Evolutionary conservation across 2,113 vertebrate genomes (phyloP).

Genomic region (Mesocricetus auratus): DNA sequence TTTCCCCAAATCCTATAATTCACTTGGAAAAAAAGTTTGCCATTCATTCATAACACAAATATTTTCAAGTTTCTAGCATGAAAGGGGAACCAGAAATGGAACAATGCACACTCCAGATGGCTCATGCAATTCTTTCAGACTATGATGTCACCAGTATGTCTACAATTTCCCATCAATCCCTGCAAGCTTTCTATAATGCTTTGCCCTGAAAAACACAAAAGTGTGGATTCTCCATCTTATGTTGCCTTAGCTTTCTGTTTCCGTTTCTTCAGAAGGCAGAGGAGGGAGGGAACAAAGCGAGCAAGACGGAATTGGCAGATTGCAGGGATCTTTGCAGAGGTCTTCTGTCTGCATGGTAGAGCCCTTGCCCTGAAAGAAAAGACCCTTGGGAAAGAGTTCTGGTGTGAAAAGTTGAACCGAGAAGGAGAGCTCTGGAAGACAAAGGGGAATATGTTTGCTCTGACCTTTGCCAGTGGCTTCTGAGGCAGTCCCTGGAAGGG

Average conservation of each 20-base stretch:
- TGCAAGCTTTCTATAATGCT: not conserved
- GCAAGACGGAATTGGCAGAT: not conserved
- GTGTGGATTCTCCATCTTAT: not conserved
- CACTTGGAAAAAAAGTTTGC: constrained; percentile 13
- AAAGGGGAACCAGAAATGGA: not conserved
- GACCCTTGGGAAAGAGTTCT: not conserved
- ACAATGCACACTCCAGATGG: not conserved
- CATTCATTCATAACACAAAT: not conserved
- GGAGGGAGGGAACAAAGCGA: not conserved
- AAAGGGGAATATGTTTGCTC: not conserved
- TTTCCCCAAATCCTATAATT: not conserved
- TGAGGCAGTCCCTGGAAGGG: not conserved
- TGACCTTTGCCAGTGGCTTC: constrained; percentile 16
- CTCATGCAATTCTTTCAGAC: not conserved
- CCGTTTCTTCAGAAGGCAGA: not conserved
- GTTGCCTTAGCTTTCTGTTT: not conserved
- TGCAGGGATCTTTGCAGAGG: not conserved
- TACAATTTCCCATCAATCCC: not conserved
- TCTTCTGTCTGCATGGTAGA: not conserved
- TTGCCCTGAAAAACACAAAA: not conserved
- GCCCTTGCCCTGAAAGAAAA: not conserved
- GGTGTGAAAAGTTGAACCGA: not conserved
- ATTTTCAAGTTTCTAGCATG: not conserved
- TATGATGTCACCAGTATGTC: not conserved
- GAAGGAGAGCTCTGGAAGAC: not conserved